Evolutionary conservation across 2,113 vertebrate genomes (phyloP).

Genomic region (Pipa parva): DNA sequence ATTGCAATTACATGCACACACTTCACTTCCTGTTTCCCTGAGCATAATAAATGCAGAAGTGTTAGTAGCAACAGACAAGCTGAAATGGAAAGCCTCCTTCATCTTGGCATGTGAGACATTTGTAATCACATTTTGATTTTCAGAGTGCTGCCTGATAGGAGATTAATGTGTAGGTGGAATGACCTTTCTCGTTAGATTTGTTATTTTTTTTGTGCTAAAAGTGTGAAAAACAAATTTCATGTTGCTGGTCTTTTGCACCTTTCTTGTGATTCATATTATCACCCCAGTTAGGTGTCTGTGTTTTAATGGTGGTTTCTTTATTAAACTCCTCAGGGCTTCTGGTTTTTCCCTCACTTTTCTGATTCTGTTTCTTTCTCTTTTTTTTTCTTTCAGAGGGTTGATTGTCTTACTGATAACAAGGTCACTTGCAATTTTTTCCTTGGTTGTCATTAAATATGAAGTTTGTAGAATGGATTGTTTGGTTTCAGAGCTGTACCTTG

Average conservation of each 20-base stretch:
- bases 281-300: slow-evolving; percentile 48
- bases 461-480: slow-evolving; percentile 24
- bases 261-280: slow-evolving; percentile 55
- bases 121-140: slow-evolving; percentile 65
- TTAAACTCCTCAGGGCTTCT: slow-evolving; percentile 34
- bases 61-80: slow-evolving; percentile 48
- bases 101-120: slow-evolving; percentile 54
- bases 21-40: slow-evolving; percentile 50
- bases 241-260: slow-evolving; percentile 54
- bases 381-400: slow-evolving; percentile 1
- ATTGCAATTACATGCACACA: slow-evolving; percentile 42
- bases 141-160: slow-evolving; percentile 58
- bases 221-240: slow-evolving; percentile 68
- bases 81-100: slow-evolving; percentile 54
- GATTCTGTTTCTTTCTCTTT: slow-evolving; percentile 1
- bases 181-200: slow-evolving; percentile 56
- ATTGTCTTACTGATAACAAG: slow-evolving; percentile 44
- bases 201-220: slow-evolving; percentile 57
- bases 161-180: slow-evolving; percentile 55
- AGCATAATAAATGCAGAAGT: slow-evolving; percentile 56
- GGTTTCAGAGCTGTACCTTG: slow-evolving; percentile 40
- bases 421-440: slow-evolving; percentile 46
- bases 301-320: slow-evolving; percentile 40
- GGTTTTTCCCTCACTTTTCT: slow-evolving; percentile 6
- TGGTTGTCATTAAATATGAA: slow-evolving; percentile 36